Evolutionary conservation across 2,888 invertebrate species (phyloP).

Genomic region (Coelinius sp.): DNA sequence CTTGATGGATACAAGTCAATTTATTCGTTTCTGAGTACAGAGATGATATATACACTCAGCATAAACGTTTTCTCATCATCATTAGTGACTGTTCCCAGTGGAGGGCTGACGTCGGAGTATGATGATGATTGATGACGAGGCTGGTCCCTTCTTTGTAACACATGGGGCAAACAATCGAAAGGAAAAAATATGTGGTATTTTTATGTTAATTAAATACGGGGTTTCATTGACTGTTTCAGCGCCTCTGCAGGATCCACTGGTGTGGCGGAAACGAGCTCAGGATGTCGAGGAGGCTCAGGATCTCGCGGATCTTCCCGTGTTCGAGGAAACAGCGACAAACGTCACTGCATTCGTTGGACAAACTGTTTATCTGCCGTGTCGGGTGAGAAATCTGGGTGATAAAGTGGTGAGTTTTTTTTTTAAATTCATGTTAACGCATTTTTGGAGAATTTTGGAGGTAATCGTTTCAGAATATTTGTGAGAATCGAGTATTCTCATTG

Average conservation of each 20-base stretch:
- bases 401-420: slow-evolving; percentile 62
- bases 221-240: slow-evolving; percentile 35
- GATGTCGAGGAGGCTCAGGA: slow-evolving; percentile 47
- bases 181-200: not conserved
- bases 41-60: not conserved
- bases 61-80: not conserved
- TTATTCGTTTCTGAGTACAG: not conserved
- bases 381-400: slow-evolving; percentile 65
- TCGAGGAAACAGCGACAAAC: slow-evolving; percentile 66
- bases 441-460: too few species aligned
- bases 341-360: slow-evolving; percentile 67
- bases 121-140: slow-evolving; percentile 4
- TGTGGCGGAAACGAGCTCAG: slow-evolving; percentile 36
- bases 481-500: too few species aligned
- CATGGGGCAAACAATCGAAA: not conserved
- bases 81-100: not conserved
- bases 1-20: not conserved
- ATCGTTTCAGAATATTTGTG: too few species aligned
- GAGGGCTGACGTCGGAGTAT: not conserved
- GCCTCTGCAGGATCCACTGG: slow-evolving; percentile 40
- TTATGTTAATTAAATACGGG: not conserved
- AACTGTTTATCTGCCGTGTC: slow-evolving; percentile 67
- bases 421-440: not conserved
- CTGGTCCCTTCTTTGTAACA: not conserved
- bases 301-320: slow-evolving; percentile 57